Evolutionary conservation across 2,113 vertebrate genomes (phyloP).

Genomic region (Lasiurus cinereus): DNA sequence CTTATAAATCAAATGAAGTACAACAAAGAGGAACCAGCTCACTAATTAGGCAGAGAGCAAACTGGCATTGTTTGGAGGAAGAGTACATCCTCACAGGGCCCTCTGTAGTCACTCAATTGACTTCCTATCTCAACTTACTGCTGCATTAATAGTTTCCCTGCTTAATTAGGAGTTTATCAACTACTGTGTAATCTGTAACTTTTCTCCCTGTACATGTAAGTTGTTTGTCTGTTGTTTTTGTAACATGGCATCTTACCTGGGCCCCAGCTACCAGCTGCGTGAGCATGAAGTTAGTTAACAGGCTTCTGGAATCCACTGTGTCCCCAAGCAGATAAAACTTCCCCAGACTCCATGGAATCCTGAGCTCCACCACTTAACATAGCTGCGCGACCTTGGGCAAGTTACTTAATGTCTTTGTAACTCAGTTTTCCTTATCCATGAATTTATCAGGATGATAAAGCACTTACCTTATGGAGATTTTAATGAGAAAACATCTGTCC

Average conservation of each 20-base stretch:
- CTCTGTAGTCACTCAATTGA: neutral
- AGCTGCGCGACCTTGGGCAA: neutral
- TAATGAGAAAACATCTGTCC: conserved; percentile 32
- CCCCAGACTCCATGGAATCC: neutral
- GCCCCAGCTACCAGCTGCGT: neutral
- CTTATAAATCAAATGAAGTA: conserved; percentile 9
- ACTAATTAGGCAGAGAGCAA: neutral
- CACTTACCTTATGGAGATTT: neutral
- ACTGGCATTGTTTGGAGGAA: neutral
- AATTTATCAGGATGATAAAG: conserved; percentile 5
- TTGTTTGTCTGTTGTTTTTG: neutral
- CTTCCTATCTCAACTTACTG: conserved; percentile 5
- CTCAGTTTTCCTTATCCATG: neutral
- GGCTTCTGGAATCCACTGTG: neutral
- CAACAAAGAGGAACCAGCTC: neutral
- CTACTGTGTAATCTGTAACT: neutral
- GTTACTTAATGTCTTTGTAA: neutral
- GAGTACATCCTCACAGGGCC: neutral
- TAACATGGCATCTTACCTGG: neutral
- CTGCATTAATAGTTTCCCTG: neutral
- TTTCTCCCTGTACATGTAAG: neutral
- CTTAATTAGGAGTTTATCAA: neutral
- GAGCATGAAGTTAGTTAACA: neutral
- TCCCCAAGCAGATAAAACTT: neutral
- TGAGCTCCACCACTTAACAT: neutral